Base-by-base conservation (phyloP, 2,113 vertebrate genomes). In the Myodes glareolus region DNA sequence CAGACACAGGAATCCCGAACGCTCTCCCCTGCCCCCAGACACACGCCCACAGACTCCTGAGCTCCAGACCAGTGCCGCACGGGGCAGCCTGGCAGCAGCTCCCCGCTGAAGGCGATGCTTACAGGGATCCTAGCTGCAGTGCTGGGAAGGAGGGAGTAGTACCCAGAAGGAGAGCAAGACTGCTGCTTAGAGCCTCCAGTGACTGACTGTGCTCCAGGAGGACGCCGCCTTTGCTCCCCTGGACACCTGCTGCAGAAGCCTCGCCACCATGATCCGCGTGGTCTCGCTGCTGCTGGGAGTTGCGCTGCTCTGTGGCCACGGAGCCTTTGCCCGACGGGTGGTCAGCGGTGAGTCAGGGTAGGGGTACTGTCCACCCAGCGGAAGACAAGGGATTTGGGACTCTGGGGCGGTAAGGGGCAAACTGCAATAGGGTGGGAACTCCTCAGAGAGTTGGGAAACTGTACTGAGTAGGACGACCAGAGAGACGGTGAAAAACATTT, bases 271-370 rank as follows among this genome's bases (percentile, higher is more conserved):
- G 97, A 94, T 93, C 58, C 90, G 84, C 55, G 77, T 45, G 14
- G 75, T 93, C 29, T 94, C 70, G 9, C 93, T 99, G 58, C 77
- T 98, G 88, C 80, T 98, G 98, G 97, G 96, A 33, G 96, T 96
- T 0, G 95, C 95, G 63, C 63, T 96, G 93, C 98, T 99, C 84
- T 98, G 98, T 88, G 96, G 92, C 63, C 68, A 97, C 5, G 94
- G 97, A 78, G 97, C 94, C 58, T 82, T 98, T 27, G 70, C 98
- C 63, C 98, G 98, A 88, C 98, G 98, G 16, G 98, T 99, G 92
- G 97, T 98, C 82, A 99, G 98, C 68, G 98, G 98, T 98, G 97
- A 99, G 98, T 98, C 50, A 0, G 29, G 90, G 14, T 10, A 2
- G 16, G 52, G 68, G 36, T 39, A 58, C 23, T 82, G 36, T 82